Evolutionary conservation across 2,888 invertebrate genomes (phyloP).

Genomic region (Calephelis perditalis): DNA sequence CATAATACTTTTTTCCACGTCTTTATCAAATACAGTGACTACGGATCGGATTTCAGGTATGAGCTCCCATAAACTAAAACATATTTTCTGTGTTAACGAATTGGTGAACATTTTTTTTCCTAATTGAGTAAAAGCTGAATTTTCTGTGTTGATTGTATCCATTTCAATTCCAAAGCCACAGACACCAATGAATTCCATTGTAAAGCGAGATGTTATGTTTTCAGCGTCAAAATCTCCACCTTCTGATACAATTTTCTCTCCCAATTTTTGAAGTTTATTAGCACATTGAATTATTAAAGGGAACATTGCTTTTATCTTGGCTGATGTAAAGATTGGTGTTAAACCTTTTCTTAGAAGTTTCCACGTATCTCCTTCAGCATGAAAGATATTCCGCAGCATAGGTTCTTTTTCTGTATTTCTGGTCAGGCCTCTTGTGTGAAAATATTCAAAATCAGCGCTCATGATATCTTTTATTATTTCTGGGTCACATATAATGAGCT

Average conservation of each 20-base stretch:
- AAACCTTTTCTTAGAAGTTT: conserved; percentile 51
- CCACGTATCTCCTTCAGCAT: conserved; percentile 57
- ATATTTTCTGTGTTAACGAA: conserved; percentile 44
- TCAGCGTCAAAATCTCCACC: conserved; percentile 41
- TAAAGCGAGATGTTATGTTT: conserved; percentile 46
- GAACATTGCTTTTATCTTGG: conserved; percentile 37
- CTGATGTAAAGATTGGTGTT: conserved; percentile 54
- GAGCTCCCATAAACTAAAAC: conserved; percentile 40
- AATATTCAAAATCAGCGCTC: conserved; percentile 44
- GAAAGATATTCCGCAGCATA: conserved; percentile 48
- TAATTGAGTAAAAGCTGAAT: conserved; percentile 57
- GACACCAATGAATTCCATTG: conserved; percentile 57
- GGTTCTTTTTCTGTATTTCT: conserved; percentile 41
- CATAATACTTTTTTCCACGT: conserved; percentile 31
- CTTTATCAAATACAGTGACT: conserved; percentile 30
- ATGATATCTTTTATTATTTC: conserved; percentile 43
- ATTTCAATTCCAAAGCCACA: conserved; percentile 65
- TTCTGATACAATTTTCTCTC: conserved; percentile 33
- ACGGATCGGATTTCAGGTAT: conserved; percentile 37
- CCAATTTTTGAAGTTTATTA: conserved; percentile 41
- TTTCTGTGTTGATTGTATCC: conserved; percentile 54
- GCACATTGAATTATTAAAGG: conserved; percentile 47
- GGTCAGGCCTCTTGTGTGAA: conserved; percentile 44
- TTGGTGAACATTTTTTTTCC: conserved; percentile 58
- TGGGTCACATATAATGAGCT: conserved; percentile 46